A percentile compares a stretch with the other conserved stretches of the same genome.
Conservation (phyloP, 2,113 vertebrate genomes). For the Pagrus major region DNA sequence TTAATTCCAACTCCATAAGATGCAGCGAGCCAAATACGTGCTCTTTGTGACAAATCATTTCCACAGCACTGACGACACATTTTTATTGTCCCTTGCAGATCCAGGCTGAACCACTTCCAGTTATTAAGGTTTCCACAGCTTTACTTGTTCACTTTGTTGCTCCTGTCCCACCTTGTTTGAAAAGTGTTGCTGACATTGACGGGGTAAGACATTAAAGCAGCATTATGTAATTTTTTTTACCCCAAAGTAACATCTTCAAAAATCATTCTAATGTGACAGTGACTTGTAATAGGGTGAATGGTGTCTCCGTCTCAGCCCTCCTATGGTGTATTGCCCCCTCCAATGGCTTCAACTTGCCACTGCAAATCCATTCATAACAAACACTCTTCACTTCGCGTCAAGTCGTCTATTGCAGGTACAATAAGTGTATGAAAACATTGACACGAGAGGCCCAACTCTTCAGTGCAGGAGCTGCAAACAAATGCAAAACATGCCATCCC, state of each 20-base stretch:
- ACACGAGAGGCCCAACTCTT: not conserved
- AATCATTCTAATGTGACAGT: too few relatives aligned
- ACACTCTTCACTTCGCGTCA: not conserved
- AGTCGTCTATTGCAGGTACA: not conserved
- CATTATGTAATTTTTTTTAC: too few relatives aligned
- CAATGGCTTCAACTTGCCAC: constrained; percentile 6
- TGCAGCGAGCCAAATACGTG: not conserved
- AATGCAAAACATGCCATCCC: constrained; percentile 33
- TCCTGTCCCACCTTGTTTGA: too few relatives aligned
- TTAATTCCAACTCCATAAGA: not conserved
- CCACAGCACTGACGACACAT: accelerated
- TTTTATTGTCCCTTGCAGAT: too few relatives aligned
- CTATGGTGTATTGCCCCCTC: constrained; percentile 2
- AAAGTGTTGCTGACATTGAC: too few relatives aligned
- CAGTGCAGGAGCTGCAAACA: constrained; percentile 3
- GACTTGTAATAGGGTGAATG: too few relatives aligned
- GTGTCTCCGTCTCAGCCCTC: too few relatives aligned
- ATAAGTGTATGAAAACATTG: constrained; percentile 2
- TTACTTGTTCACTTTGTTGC: too few relatives aligned
- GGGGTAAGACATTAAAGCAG: too few relatives aligned
- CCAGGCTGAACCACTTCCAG: too few relatives aligned
- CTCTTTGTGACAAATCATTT: not conserved
- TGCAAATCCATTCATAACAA: not conserved
- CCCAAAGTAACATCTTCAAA: too few relatives aligned
- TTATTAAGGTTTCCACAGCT: too few relatives aligned